A percentile compares a stretch with the other conserved stretches of the same genome.
phyloP scores from a whole-genome alignment of 2,797 vertebrate genomes.

The Ctenochaetus hawaiiensis region DNA sequence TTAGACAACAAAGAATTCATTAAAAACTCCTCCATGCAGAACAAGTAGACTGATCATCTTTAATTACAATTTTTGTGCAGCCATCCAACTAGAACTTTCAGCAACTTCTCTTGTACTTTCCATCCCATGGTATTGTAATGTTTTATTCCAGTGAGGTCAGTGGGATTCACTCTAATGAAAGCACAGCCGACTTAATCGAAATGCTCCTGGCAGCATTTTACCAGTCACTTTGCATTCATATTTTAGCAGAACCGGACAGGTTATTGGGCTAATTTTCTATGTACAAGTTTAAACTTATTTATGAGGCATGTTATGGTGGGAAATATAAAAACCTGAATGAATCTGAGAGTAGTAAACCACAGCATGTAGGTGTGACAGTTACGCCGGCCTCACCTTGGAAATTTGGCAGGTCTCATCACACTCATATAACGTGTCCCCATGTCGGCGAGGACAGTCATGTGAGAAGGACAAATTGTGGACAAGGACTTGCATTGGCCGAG shows the following conservation, averaged over 20 bases:
- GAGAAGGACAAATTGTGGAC: slow-evolving; percentile 17
- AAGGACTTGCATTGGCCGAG: slow-evolving; percentile 35
- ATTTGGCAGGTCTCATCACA: slow-evolving; percentile 28
- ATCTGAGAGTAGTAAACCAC: slow-evolving; percentile 3
- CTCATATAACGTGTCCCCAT: slow-evolving; percentile 25
- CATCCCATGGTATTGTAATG: slow-evolving; percentile 39
- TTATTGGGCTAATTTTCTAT: slow-evolving; percentile 48
- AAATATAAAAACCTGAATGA: slow-evolving; percentile 29
- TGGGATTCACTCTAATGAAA: slow-evolving; percentile 68
- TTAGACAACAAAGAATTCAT: slow-evolving; percentile 16
- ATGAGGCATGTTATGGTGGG: slow-evolving; percentile 1
- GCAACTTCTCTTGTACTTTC: slow-evolving; percentile 30
- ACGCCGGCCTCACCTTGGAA: slow-evolving; percentile 14
- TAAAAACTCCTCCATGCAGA: slow-evolving; percentile 17
- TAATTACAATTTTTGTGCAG: slow-evolving; percentile 44
- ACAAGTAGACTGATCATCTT: slow-evolving; percentile 26
- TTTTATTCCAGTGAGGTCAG: slow-evolving; percentile 57
- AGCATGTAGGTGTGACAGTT: neutral
- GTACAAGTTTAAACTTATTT: slow-evolving; percentile 28
- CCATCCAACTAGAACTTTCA: slow-evolving; percentile 52
- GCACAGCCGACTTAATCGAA: slow-evolving; percentile 59
- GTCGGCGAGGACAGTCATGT: slow-evolving; percentile 15
- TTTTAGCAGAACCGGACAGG: slow-evolving; percentile 48
- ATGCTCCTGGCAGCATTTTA: slow-evolving; percentile 53
- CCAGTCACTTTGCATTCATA: slow-evolving; percentile 60